Evolutionary conservation across 2,113 vertebrate genomes (phyloP).

Genomic region (Heliornis fulica): DNA sequence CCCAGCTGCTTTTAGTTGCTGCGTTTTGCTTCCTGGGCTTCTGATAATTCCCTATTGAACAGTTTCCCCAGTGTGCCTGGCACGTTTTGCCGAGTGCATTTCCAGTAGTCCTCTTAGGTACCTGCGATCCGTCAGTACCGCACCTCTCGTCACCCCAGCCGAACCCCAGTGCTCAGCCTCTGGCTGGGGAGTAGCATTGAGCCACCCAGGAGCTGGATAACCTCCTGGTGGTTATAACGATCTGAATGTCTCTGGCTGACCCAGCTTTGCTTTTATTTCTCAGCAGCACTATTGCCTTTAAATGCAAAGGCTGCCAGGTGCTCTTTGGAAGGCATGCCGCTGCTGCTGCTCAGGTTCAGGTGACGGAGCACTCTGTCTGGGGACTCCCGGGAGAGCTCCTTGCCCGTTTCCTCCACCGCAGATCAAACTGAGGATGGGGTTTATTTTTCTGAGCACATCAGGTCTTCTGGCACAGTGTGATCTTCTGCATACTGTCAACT

Average conservation of each 20-base stretch:
- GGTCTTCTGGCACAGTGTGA: conserved; percentile 19
- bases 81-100: background rate
- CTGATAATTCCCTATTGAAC: background rate
- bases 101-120: rapidly evolving
- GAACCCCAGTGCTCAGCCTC: background rate
- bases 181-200: background rate
- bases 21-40: background rate
- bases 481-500: conserved; percentile 50
- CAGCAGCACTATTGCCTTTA: background rate
- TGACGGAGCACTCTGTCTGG: background rate
- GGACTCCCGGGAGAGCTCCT: background rate
- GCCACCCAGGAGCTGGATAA: rapidly evolving
- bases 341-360: rapidly evolving
- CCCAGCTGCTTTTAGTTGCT: background rate
- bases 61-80: background rate
- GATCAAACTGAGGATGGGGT: background rate
- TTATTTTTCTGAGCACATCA: conserved; percentile 31
- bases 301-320: background rate
- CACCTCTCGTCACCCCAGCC: rapidly evolving
- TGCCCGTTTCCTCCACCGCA: background rate
- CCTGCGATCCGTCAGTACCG: background rate
- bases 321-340: background rate
- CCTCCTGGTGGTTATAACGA: background rate
- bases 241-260: background rate
- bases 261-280: background rate